phyloP scores from a whole-genome alignment of 2,888 invertebrate genomes.

The Agonopterix subpropinquella region DNA sequence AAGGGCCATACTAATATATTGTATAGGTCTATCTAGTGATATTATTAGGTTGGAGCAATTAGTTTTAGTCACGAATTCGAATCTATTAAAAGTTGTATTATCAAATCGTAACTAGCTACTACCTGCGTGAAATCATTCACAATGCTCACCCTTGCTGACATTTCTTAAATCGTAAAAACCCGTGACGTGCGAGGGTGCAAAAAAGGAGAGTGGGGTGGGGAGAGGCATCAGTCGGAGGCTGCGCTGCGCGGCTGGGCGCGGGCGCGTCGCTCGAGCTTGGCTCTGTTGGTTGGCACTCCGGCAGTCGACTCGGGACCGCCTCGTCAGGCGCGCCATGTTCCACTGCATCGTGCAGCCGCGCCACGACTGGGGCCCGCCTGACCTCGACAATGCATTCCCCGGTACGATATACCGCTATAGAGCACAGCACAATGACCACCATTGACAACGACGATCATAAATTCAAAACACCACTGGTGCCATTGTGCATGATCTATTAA shows the following conservation, averaged over 20 bases:
- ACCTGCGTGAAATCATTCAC: no score
- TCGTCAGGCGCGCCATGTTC: conserved; percentile 75
- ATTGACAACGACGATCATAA: not conserved
- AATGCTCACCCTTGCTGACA: no score
- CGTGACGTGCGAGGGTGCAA: not conserved
- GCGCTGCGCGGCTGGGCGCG: conserved; percentile 23
- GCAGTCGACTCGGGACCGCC: conserved; percentile 24
- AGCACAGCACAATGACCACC: not conserved
- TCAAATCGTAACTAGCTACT: no score
- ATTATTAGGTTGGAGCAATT: no score
- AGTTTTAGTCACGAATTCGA: no score
- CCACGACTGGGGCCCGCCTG: conserved; percentile 83
- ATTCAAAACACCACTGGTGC: not conserved
- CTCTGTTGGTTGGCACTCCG: conserved; percentile 15
- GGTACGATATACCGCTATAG: conserved; percentile 60
- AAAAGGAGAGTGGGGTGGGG: conserved; percentile 6
- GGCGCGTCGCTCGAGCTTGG: conserved; percentile 19
- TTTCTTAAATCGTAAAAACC: no score
- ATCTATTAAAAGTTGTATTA: no score
- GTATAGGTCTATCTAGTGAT: no score
- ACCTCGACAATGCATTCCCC: conserved; percentile 84
- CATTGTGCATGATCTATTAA: conserved; percentile 25
- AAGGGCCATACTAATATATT: no score
- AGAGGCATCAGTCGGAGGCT: conserved; percentile 26
- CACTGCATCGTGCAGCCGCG: conserved; percentile 89